Evolutionary conservation across 2,888 invertebrate genomes (phyloP).

Genomic region (Stenotaenia linearis): DNA sequence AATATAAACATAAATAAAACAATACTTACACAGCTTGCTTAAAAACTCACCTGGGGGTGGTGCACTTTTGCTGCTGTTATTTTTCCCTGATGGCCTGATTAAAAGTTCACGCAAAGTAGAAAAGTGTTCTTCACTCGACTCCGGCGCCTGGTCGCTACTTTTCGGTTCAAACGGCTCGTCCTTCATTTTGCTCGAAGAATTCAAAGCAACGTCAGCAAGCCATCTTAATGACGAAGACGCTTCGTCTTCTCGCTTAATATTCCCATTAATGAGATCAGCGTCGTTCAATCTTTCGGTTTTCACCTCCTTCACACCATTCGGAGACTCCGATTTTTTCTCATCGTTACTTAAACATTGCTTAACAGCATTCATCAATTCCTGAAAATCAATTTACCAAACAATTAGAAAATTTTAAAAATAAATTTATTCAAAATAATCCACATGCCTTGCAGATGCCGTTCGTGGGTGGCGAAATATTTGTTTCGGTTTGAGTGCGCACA

Average conservation of each 20-base stretch:
- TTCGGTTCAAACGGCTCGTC: neutral
- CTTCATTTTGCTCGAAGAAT: conserved; percentile 45
- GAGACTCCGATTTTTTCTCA: neutral
- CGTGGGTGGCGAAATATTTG: conserved; percentile 36
- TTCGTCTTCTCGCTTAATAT: conserved; percentile 36
- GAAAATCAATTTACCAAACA: conserved; percentile 33
- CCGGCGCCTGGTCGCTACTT: conserved; percentile 55
- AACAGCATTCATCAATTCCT: conserved; percentile 41
- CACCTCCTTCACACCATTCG: conserved; percentile 50
- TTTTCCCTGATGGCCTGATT: conserved; percentile 60
- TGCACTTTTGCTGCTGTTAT: conserved; percentile 47
- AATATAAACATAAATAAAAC: neutral
- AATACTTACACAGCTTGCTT: neutral
- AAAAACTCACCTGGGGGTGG: conserved; percentile 41
- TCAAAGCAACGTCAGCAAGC: conserved; percentile 63
- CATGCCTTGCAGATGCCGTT: conserved; percentile 44
- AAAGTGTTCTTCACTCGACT: conserved; percentile 59
- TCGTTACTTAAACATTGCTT: neutral
- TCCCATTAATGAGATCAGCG: conserved; percentile 44
- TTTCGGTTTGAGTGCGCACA: conserved; percentile 40
- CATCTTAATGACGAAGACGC: conserved; percentile 56
- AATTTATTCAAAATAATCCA: neutral
- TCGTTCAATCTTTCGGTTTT: conserved; percentile 47
- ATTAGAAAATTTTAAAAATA: conserved; percentile 12
- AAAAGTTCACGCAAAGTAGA: conserved; percentile 74